A percentile compares a stretch with the other conserved stretches of the same genome.
phyloP scores from a whole-genome alignment of 2,888 invertebrate species.

The Cheilosia vernalis region DNA sequence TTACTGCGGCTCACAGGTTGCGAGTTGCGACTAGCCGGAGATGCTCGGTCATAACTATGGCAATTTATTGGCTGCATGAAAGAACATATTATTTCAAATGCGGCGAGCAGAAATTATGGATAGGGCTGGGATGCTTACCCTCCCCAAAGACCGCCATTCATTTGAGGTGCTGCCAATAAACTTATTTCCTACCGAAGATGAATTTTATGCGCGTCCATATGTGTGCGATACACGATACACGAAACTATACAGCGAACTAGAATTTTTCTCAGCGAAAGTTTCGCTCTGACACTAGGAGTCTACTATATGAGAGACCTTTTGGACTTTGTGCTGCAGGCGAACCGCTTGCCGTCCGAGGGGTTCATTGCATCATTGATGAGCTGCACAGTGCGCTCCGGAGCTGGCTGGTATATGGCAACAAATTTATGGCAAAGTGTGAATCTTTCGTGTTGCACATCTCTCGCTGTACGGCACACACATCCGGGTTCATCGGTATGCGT shows the following conservation, averaged over 20 bases:
- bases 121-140: constrained; percentile 46
- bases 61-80: constrained; percentile 74
- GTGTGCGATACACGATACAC: constrained; percentile 59
- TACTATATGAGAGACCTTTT: constrained; percentile 63
- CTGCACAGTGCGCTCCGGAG: constrained; percentile 4
- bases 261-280: constrained; percentile 61
- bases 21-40: background rate
- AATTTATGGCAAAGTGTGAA: constrained; percentile 72
- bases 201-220: constrained; percentile 61
- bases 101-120: constrained; percentile 48
- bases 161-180: constrained; percentile 44
- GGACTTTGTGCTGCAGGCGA: constrained; percentile 48
- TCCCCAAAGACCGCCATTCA: constrained; percentile 51
- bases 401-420: constrained; percentile 5
- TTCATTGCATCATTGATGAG: constrained; percentile 71
- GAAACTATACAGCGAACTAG: background rate
- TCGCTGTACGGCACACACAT: constrained; percentile 9
- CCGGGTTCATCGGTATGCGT: constrained; percentile 73
- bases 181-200: constrained; percentile 71
- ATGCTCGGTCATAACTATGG: constrained; percentile 60
- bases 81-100: constrained; percentile 75
- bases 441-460: constrained; percentile 59
- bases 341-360: constrained; percentile 14
- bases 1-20: constrained; percentile 1
- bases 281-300: constrained; percentile 39